phyloP scores from a whole-genome alignment of 2,113 vertebrate species.

The Oxygymnocypris stewartii region DNA sequence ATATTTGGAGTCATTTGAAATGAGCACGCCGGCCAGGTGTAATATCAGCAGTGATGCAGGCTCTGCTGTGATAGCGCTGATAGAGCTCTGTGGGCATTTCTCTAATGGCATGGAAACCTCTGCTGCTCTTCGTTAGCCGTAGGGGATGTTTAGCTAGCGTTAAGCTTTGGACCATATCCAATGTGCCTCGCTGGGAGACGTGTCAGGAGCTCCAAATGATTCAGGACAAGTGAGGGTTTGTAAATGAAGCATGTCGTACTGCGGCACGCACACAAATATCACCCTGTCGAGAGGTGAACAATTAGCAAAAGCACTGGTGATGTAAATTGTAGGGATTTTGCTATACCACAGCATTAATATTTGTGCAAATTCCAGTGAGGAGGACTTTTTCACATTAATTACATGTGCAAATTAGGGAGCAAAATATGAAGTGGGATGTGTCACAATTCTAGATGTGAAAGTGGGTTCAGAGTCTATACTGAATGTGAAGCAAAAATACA shows the following conservation, averaged over 20 bases:
- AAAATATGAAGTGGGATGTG: background rate
- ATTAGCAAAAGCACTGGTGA: background rate
- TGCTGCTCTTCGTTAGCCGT: conserved; percentile 7
- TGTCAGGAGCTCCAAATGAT: conserved; percentile 22
- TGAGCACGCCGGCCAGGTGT: background rate
- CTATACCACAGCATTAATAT: background rate
- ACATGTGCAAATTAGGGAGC: background rate
- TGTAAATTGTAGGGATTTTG: background rate
- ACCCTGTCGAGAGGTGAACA: background rate
- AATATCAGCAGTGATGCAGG: conserved; percentile 1
- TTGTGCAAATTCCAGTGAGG: background rate
- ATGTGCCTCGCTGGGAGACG: conserved; percentile 13
- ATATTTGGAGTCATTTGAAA: conserved; percentile 8
- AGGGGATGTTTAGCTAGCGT: conserved; percentile 46
- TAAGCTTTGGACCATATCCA: conserved; percentile 47
- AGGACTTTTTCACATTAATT: background rate
- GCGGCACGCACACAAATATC: background rate
- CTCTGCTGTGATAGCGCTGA: conserved; percentile 20
- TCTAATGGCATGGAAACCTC: conserved; percentile 7
- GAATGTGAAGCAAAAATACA: background rate
- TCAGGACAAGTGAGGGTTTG: conserved; percentile 5
- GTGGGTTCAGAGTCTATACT: background rate
- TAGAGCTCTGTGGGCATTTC: conserved; percentile 14
- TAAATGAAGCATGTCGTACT: conserved; percentile 23
- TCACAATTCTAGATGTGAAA: background rate